Evolutionary conservation across 1,140 invertebrate species (phyloP), one percentile per base, ranked within the genome.

Genomic region (Thaumetopoea pityocampa): DNA sequence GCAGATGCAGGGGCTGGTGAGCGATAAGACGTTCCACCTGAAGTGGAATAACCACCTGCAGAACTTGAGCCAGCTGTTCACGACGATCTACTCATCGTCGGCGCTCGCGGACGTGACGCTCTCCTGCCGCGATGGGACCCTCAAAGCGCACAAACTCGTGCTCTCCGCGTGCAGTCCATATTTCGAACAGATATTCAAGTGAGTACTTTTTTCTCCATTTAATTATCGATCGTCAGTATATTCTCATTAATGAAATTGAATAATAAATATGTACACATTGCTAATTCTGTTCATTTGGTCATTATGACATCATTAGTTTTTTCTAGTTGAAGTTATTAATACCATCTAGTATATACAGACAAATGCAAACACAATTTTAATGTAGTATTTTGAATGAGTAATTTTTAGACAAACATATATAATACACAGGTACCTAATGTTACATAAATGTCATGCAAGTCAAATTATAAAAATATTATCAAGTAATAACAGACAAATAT

Each of bases 11-110:
- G 70, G 79, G 57, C 61, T 79, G 65, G 78, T 82, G 85, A 88
- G 85, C 44, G 88, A 89, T 32, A 89, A 91, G 68, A 90, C 90
- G 57, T 91, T 91, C 80, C 90, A 91, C 76, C 79, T 92, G 30
- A 90, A 89, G 52, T 92, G 92, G 89, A 92, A 92, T 82, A 92
- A 92, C 86, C 91, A 93, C 73, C 85, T 91, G 57, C 89, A 89
- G 49, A 92, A 92, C 70, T 74, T 93, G 49, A 89, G 91, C 51
- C 88, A 88, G 57, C 86, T 91, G 52, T 92, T 93, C 67, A 90
- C 90, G 33, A 88, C 87, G 20, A 87, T 93, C 40, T 90, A 92
- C 61, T 89, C 89, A 55, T 90, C 89, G 55, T 90, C 91, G 50
- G 86, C 88, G 44, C 85, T 93, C 46, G 90, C 87, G 43, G 92